Base-by-base conservation (phyloP, 2,797 vertebrate species). In the Smutsia temminckii region DNA sequence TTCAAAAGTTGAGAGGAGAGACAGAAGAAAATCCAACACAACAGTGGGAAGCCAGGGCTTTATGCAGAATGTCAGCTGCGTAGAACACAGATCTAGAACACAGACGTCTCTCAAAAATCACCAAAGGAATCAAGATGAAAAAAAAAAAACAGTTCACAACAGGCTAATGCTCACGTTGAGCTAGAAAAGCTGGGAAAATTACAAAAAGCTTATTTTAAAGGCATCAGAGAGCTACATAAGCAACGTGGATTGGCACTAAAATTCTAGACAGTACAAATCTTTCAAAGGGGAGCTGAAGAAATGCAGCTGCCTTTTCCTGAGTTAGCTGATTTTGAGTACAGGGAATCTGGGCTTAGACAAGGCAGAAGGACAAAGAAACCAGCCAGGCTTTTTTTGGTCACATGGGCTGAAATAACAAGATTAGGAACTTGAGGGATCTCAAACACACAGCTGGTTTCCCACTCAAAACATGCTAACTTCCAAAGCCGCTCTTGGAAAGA, bases 51-150 rank as follows among this genome's bases (percentile, higher is more conserved):
- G 66, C 74, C 81, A 77, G 55, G 32, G 51, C 61, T 77, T 2
- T 11, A 80, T 63, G 77, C 13, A 46, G 61, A 77, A 55, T 42
- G 32, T 1, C 79, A 78, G 61, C 80, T 32, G 2, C 59, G 77
- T 9, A 87, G 10, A 93, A 94, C 57, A 91, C 72, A 95, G 63
- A 83, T 25, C 37, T 9, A 87, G 10, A 93, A 94, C 57, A 91
- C 72, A 95, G 63, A 83, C 21, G 37, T 79, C 34, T 61, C 53
- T 74, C 63, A 51, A 85, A 90, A 46, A 5, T 23, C 37, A 57
- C 55, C 40, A 9, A 4, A 81, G 69, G 64, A 74, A 79, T 34
- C 78, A 78, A 89, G 49, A 91, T 27, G 2, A 27, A 69, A 40
- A 42, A 51, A 74, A 11, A 46, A 46, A 46, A 34, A 34, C 0